Percentiles rank a stretch among this genome's conserved stretches.
Conservation (phyloP, 1,140 invertebrate species). For the Homarus americanus region DNA sequence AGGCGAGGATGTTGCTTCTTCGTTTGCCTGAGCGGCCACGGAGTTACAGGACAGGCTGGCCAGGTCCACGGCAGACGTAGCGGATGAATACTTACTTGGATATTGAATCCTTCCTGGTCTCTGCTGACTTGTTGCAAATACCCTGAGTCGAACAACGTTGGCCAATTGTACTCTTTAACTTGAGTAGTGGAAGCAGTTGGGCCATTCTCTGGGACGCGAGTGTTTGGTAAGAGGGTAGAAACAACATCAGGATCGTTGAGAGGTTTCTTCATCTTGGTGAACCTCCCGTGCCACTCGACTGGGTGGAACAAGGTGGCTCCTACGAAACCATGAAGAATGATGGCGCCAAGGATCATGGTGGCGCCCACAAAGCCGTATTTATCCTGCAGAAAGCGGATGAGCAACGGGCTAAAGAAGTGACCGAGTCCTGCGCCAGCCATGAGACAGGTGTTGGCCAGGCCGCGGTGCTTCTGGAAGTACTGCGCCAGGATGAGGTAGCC, state of each 20-base stretch:
- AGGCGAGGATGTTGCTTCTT: not conserved
- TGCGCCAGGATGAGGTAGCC: constrained; percentile 60
- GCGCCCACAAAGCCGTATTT: constrained; percentile 42
- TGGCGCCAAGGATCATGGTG: constrained; percentile 47
- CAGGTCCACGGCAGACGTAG: not conserved
- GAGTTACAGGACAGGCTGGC: not conserved
- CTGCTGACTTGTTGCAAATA: not conserved
- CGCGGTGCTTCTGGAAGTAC: constrained; percentile 43
- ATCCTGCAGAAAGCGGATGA: constrained; percentile 48
- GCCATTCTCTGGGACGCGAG: not conserved
- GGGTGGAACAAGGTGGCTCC: constrained; percentile 57
- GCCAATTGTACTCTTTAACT: not conserved
- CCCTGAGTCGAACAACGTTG: not conserved
- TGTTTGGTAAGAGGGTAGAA: not conserved
- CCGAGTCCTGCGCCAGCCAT: constrained; percentile 49
- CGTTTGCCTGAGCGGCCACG: not conserved
- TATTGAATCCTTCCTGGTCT: not conserved
- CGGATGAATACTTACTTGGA: no score
- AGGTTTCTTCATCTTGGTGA: not conserved
- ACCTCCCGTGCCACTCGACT: constrained; percentile 49
- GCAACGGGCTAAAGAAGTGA: constrained; percentile 37
- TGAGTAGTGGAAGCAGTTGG: not conserved
- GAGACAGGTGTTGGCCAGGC: constrained; percentile 44
- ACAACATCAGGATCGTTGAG: not conserved
- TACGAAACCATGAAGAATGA: constrained; percentile 35